These are phyloP conservation scores for Porites lutea DNA, from an alignment of 64 coral and sea anemone species.

Conservation along the genomic window DNA sequence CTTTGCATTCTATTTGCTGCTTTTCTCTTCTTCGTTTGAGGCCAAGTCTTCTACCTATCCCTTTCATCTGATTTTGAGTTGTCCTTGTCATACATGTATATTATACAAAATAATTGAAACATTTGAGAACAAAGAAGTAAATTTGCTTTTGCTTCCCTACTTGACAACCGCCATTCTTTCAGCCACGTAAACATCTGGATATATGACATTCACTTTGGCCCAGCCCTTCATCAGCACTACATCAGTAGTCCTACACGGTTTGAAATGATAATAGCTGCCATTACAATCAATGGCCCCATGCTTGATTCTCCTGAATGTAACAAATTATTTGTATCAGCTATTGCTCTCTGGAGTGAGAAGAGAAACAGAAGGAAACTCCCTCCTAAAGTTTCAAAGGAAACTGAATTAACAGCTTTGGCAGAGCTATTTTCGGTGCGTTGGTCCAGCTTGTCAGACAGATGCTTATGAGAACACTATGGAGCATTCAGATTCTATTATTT, in stretches of 20 bases:
- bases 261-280: no score
- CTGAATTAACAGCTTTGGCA: neutral
- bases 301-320: slow-evolving; percentile 2
- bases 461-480: no score
- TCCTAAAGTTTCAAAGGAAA: neutral
- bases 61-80: neutral
- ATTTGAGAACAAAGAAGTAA: no score
- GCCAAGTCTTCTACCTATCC: neutral
- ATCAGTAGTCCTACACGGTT: no score
- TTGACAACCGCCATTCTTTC: no score
- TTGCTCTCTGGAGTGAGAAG: neutral
- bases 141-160: no score
- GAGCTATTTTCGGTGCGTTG: neutral
- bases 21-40: slow-evolving; percentile 1
- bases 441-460: neutral
- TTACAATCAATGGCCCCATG: neutral
- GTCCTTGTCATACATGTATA: no score
- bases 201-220: no score
- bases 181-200: no score
- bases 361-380: slow-evolving; percentile 13
- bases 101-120: no score
- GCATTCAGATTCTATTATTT: no score
- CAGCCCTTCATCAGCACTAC: no score
- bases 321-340: neutral
- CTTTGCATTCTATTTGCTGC: neutral